Percentiles rank a stretch among this genome's conserved stretches.
phyloP scores from a whole-genome alignment of 2,888 invertebrate species.

The Rutpela maculata region DNA sequence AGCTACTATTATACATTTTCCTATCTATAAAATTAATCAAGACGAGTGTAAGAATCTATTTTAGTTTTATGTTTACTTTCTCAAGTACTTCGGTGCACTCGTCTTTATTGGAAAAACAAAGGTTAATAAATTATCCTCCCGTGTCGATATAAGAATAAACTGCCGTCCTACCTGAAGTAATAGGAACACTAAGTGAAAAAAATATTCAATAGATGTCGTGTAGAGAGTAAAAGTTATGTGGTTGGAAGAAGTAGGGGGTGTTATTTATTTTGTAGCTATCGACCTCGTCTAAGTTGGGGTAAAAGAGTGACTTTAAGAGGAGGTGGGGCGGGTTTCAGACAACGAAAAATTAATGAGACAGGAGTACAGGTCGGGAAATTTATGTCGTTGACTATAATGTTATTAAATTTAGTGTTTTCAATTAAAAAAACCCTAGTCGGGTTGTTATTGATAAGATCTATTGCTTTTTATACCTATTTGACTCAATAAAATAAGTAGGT shows the following conservation, averaged over 20 bases:
- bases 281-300: background rate
- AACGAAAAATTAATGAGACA: conserved; percentile 6
- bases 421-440: background rate
- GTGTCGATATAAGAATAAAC: conserved; percentile 40
- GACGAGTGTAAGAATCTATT: conserved; percentile 9
- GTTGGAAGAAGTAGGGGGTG: conserved; percentile 9
- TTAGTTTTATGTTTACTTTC: background rate
- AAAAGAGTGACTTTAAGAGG: background rate
- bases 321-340: background rate
- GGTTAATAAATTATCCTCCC: conserved; percentile 25
- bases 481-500: too few species aligned
- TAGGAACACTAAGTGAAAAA: conserved; percentile 34
- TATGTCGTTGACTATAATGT: background rate
- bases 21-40: conserved; percentile 8
- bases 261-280: conserved; percentile 32
- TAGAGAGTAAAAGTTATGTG: conserved; percentile 39
- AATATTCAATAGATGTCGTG: conserved; percentile 40
- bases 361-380: background rate
- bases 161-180: conserved; percentile 27
- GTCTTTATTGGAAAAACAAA: conserved; percentile 34
- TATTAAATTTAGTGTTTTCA: background rate
- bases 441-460: background rate
- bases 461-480: too few species aligned
- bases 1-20: background rate
- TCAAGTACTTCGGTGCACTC: conserved; percentile 12